These are phyloP conservation scores for Agraylea sexmaculata DNA, from an alignment of 1,140 invertebrate species.

Conservation along the genomic window DNA sequence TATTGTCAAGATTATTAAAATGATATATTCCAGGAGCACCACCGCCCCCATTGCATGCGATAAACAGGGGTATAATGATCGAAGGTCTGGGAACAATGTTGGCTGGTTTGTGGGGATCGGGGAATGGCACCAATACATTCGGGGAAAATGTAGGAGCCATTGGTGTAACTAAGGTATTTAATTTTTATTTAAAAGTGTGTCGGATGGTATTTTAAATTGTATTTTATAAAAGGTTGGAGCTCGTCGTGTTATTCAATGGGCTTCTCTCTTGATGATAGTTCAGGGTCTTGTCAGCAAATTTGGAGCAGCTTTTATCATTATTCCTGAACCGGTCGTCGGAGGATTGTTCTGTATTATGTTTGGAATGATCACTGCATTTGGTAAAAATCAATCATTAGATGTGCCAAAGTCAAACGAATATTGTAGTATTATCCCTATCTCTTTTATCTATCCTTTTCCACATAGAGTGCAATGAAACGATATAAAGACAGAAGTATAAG, in stretches of 20 bases:
- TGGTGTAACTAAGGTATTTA: conserved; percentile 51
- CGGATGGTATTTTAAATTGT: background rate
- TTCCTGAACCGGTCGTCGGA: conserved; percentile 79
- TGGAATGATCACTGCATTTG: conserved; percentile 74
- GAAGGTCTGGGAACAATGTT: conserved; percentile 75
- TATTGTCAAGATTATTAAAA: background rate
- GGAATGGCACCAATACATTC: conserved; percentile 80
- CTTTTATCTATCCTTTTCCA: too few species aligned
- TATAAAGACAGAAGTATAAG: too few species aligned
- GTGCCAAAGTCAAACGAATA: background rate
- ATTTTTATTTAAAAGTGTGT: background rate
- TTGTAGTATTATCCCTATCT: too few species aligned
- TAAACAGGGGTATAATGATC: conserved; percentile 74
- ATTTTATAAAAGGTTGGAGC: conserved; percentile 56
- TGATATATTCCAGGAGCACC: conserved; percentile 48
- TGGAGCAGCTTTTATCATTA: conserved; percentile 76
- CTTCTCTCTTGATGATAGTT: conserved; percentile 63
- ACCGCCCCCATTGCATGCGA: conserved; percentile 71
- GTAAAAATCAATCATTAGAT: conserved; percentile 29
- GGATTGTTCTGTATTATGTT: conserved; percentile 82
- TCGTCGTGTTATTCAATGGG: conserved; percentile 73
- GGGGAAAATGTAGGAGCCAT: conserved; percentile 85
- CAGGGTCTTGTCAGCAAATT: conserved; percentile 74
- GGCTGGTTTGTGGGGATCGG: conserved; percentile 70
- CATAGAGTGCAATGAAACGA: too few species aligned